Base-by-base conservation (phyloP, 2,888 invertebrate species). In the Mamestra brassicae region DNA sequence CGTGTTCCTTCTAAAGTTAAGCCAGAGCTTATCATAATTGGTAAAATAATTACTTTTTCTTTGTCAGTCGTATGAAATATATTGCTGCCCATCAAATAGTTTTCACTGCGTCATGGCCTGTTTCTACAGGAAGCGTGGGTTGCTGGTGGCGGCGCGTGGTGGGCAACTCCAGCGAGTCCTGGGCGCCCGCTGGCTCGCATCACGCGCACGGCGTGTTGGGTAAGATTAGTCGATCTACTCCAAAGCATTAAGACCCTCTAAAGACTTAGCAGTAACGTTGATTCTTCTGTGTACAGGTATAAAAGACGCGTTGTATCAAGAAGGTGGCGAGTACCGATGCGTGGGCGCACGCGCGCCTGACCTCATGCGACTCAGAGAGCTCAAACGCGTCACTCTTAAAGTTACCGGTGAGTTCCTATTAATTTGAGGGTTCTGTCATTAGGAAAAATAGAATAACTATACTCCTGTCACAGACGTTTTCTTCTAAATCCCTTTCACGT, bases 301-400 rank as follows among this genome's bases (percentile, higher is more conserved):
- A 74, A 97, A 97, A 83, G 97, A 97, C 74, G 98, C 98, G 45
- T 92, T 98, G 69, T 98, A 98, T 91, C 98, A 98, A 89, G 98
- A 98, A 87, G 98, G 97, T 5, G 98, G 98, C 0, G 98, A 98
- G 92, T 98, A 98, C 92, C 97, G 98, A 55, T 98, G 98, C 92
- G 97, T 98, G 52, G 97, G 96, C 0, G 94, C 96, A 38, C 91
- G 94, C 2, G 94, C 91, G 0, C 92, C 94, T 0, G 95, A 95
- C 73, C 90, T 93, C 62, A 89, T 91, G 89, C 91, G 94, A 0
- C 87, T 96, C 61, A 85, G 92, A 6, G 96, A 96, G 65, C 90
- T 96, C 26, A 96, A 96, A 85, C 84, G 96, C 4, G 95, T 96
- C 81, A 95, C 96, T 0, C 89, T 96, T 13, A 90, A 91, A 61